Conservation (phyloP, 2,888 invertebrate genomes). For the Masnerella sp. region DNA sequence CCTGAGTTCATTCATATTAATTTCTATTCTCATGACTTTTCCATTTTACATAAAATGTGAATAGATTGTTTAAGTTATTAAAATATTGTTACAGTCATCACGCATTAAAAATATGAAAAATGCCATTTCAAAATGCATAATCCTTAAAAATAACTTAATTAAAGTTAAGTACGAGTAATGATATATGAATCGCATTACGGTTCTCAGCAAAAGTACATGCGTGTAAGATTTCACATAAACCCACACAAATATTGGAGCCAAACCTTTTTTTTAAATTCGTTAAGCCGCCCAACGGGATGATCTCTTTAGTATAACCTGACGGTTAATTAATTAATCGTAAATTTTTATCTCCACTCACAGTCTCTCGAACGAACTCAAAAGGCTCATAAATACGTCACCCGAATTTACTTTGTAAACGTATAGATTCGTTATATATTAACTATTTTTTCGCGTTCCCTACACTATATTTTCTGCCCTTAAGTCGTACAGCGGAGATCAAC, state of each 20-base stretch:
- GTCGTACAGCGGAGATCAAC: not conserved
- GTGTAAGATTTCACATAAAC: not conserved
- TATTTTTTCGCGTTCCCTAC: not conserved
- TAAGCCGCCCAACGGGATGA: not conserved
- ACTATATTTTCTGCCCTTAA: not conserved
- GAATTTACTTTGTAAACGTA: constrained; percentile 1
- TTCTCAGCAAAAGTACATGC: too few relatives aligned
- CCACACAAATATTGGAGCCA: not conserved
- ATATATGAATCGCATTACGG: too few relatives aligned
- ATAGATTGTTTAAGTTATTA: too few relatives aligned
- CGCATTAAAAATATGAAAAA: too few relatives aligned
- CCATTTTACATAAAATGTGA: too few relatives aligned
- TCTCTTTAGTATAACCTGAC: constrained; percentile 5
- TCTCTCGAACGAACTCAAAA: not conserved
- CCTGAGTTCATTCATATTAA: too few relatives aligned
- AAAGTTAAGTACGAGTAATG: too few relatives aligned
- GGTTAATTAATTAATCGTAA: constrained; percentile 3
- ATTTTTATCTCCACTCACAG: not conserved
- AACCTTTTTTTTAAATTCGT: not conserved
- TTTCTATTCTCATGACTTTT: too few relatives aligned
- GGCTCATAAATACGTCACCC: constrained; percentile 2
- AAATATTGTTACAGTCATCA: too few relatives aligned
- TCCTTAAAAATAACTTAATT: too few relatives aligned
- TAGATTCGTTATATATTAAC: constrained; percentile 5
- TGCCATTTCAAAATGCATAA: too few relatives aligned